Base-by-base conservation (phyloP, 2,113 vertebrate species). In the Austrofundulus limnaeus region DNA sequence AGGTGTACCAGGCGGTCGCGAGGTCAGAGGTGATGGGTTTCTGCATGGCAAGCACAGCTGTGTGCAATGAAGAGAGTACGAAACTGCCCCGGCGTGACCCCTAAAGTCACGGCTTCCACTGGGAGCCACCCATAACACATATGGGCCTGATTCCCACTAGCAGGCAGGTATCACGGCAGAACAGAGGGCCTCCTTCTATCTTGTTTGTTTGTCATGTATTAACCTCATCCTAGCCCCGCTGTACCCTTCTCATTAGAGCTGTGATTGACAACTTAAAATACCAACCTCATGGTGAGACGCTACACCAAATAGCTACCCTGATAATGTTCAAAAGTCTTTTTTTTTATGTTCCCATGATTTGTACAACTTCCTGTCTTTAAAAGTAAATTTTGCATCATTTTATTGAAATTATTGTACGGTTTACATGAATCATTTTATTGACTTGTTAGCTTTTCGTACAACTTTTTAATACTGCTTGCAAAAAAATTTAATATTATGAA, bases 201-300 rank as follows among this genome's bases (percentile, higher is more conserved):
- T 65, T 90, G 90, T 92, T 92, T 91, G 89, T 90, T 92, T 91
- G 88, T 91, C 81, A 87, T 88, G 80, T 82, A 85, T 91, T 91
- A 91, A 91, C 86, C 85, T 70, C 41, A 58, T 70, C 63, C 73
- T 72, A 73, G 78, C 83, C 87, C 73, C 43, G 20, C 66, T 34
- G 59, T 70, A 73, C 63, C 71, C 79, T 83, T 39, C 71, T 83
- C 85, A 82, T 88, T 83, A 86, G 69, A 77, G 63, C 75, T 53
- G 60, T 90, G 90, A 92, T 83, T 91, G 91, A 92, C 88, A 90
- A 78, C 64, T 68, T 52, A 55, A 81, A 80, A 85, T 28, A 45
- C 62, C 68, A 34, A 54, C 45, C 58, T 53, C 63, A 38, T 39
- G 47, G 28, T 38, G 38, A 72, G 38, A 51, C 57, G 37, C 49